These are phyloP conservation scores for Chaunax sp. DNA, from an alignment of 2,797 vertebrate species.

Conservation along the genomic window DNA sequence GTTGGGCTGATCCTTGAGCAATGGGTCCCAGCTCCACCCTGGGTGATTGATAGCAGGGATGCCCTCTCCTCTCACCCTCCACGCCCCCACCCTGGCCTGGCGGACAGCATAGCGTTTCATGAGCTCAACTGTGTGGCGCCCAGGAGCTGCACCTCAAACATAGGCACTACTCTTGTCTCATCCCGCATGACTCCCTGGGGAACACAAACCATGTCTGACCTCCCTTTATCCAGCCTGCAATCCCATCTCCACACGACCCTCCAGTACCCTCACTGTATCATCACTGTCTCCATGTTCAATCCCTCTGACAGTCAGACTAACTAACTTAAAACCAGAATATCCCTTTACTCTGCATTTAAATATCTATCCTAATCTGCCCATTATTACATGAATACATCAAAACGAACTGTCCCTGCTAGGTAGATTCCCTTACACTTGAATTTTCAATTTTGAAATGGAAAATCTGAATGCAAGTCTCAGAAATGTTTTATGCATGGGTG, in stretches of 20 bases:
- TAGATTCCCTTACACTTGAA: neutral
- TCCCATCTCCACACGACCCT: conserved; percentile 52
- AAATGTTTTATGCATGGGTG: neutral
- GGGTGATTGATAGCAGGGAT: conserved; percentile 89
- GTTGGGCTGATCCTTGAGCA: conserved; percentile 64
- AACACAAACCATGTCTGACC: conserved; percentile 78
- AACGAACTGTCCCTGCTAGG: neutral
- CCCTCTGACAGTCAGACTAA: conserved; percentile 28
- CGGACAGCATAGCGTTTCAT: conserved; percentile 89
- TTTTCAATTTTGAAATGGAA: too few relatives aligned
- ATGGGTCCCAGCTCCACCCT: conserved; percentile 67
- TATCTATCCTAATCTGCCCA: neutral
- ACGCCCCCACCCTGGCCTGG: conserved; percentile 63
- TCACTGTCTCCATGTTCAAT: conserved; percentile 55
- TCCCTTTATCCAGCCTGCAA: conserved; percentile 60
- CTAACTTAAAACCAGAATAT: conserved; percentile 31
- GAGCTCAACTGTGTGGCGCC: conserved; percentile 88
- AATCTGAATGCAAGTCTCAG: too few relatives aligned
- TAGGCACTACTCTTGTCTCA: conserved; percentile 76
- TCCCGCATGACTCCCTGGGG: conserved; percentile 77
- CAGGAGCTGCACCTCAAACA: conserved; percentile 87
- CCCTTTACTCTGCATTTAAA: conserved; percentile 14
- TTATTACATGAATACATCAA: conserved; percentile 13
- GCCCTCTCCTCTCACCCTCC: conserved; percentile 85
- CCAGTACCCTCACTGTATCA: conserved; percentile 59